Evolutionary conservation across 2,113 vertebrate genomes (phyloP), one percentile per base, ranked within the genome.

Genomic region (Apeltes quadracus): DNA sequence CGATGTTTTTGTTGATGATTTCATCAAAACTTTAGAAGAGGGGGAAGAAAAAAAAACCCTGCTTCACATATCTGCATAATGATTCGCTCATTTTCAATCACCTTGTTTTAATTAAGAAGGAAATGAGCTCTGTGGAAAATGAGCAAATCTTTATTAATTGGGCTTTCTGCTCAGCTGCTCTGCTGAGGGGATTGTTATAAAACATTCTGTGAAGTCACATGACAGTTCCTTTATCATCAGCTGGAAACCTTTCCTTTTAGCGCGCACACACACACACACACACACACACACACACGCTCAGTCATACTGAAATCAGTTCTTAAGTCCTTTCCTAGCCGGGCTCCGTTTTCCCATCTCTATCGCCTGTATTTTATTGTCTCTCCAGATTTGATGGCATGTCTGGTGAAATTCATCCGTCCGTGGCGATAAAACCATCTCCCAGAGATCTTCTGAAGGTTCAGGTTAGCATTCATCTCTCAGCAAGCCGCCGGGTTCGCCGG

Each of bases 61-160:
- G 15, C 41, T 50, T 65, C 70, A 34, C 32, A 63, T 54, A 63
- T 59, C 56, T 81, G 59, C 68, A 59, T 43, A 48, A 58, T 78
- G 44, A 81, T 75, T 82, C 32, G 39, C 78, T 78, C 59, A 54
- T 71, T 74, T 84, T 81, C 78, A 80, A 56, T 90, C 81, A 75
- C 79, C 82, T 74, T 68, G 44, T 87, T 90, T 87, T 91, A 92
- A 90, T 91, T 90, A 91, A 82, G 72, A 70, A 65, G 41, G 67
- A 76, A 88, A 82, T 1, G 70, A 84, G 75, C 78, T 70, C 82
- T 87, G 61, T 32, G 57, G 10, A 51, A 58, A 61, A 34, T 48
- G 57, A 81, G 63, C 80, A 86, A 82, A 91, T 91, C 86, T 92
- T 84, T 89, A 89, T 92, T 89, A 92, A 90, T 92, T 88, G 72